Percentiles rank a stretch among this genome's conserved stretches.
phyloP scores from a whole-genome alignment of 2,113 vertebrate species.

The Crypturellus undulatus region DNA sequence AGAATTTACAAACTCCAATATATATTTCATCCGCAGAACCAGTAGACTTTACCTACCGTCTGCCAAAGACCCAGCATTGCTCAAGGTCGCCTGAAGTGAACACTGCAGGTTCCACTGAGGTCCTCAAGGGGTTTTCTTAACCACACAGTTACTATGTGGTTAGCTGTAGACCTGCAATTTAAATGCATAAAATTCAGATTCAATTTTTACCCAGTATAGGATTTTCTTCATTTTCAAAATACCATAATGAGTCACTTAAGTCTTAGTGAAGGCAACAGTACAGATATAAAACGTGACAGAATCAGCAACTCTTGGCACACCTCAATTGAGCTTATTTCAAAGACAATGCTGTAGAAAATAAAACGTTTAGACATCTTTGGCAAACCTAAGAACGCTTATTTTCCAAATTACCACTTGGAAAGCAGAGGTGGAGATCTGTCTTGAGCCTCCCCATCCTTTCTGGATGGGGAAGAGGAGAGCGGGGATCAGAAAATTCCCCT shows the following conservation, averaged over 20 bases:
- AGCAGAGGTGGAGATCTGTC: not conserved
- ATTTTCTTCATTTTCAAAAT: not conserved
- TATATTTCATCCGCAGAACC: accelerated
- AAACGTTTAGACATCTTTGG: not conserved
- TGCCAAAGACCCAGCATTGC: not conserved
- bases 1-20: not conserved
- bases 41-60: not conserved
- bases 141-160: not conserved
- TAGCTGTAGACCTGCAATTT: not conserved
- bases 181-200: not conserved
- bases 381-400: not conserved
- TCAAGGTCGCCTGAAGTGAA: not conserved
- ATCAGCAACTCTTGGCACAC: not conserved
- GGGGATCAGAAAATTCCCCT: not conserved
- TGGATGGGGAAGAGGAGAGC: not conserved
- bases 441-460: not conserved
- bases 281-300: not conserved
- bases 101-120: not conserved
- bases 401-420: not conserved
- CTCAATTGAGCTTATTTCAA: not conserved
- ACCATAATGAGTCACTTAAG: not conserved
- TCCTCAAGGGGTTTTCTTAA: not conserved
- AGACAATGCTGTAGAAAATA: not conserved
- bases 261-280: not conserved
- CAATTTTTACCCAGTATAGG: not conserved